Conservation (phyloP, 2,797 vertebrate genomes). For the Schizopygopsis pylzovi region DNA sequence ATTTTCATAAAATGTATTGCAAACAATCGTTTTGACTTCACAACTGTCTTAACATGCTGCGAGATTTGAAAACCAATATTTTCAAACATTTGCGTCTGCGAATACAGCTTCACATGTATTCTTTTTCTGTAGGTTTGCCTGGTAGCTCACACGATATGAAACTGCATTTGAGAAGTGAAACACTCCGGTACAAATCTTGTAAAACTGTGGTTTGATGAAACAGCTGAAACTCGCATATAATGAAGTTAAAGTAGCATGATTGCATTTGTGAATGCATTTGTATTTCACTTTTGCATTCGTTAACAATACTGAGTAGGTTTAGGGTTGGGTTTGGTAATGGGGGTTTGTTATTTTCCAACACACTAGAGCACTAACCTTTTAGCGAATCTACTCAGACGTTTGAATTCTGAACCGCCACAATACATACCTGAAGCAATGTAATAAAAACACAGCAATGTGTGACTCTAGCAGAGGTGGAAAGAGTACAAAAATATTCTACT, state of each 20-base stretch:
- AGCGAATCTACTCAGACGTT: neutral
- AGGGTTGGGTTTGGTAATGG: neutral
- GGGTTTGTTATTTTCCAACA: neutral
- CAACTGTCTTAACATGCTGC: neutral
- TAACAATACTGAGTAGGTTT: neutral
- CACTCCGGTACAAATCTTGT: neutral
- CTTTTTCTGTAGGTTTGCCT: neutral
- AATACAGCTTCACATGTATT: neutral
- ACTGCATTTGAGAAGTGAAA: neutral
- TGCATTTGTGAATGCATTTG: no score
- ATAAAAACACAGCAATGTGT: neutral
- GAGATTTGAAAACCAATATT: neutral
- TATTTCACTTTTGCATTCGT: no score
- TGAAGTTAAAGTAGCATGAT: no score
- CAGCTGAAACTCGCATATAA: no score
- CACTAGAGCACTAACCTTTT: neutral
- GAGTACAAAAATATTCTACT: no score
- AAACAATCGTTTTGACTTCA: no score
- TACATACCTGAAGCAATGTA: neutral
- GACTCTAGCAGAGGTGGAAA: no score
- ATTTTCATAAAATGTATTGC: no score
- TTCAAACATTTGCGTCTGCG: neutral
- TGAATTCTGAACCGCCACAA: neutral
- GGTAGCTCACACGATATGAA: rapidly evolving
- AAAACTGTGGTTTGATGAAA: neutral